These are phyloP conservation scores for Mesorhabditis spiculigera DNA, from an alignment of 2,888 invertebrate genomes.

Conservation along the genomic window DNA sequence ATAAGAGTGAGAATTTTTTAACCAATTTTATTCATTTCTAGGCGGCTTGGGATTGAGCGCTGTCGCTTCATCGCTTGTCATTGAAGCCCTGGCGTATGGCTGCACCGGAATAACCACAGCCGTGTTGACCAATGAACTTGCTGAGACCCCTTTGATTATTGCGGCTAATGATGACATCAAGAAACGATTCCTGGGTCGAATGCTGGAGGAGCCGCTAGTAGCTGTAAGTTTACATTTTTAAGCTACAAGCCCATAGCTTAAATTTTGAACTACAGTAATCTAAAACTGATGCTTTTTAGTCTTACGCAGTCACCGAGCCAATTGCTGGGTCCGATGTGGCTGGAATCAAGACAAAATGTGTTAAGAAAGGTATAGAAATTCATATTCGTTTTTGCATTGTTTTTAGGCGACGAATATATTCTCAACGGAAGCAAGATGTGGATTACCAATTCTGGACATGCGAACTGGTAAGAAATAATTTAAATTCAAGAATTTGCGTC, in stretches of 20 bases:
- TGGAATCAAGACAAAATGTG: slow-evolving; percentile 83
- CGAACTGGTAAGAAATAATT: slow-evolving; percentile 70
- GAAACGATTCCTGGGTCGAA: slow-evolving; percentile 86
- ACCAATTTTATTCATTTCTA: slow-evolving; percentile 12
- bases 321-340: slow-evolving; percentile 93
- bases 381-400: slow-evolving; percentile 53
- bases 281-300: slow-evolving; percentile 22
- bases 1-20: not conserved
- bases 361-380: slow-evolving; percentile 58
- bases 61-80: slow-evolving; percentile 66
- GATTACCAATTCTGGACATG: slow-evolving; percentile 96
- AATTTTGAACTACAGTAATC: slow-evolving; percentile 5
- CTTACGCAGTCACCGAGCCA: slow-evolving; percentile 93
- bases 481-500: not conserved
- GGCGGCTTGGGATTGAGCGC: slow-evolving; percentile 53
- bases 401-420: slow-evolving; percentile 74
- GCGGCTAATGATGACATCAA: slow-evolving; percentile 83
- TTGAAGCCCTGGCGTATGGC: slow-evolving; percentile 85
- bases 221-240: slow-evolving; percentile 65
- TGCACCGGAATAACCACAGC: slow-evolving; percentile 89
- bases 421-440: slow-evolving; percentile 97
- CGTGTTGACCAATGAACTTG: slow-evolving; percentile 73
- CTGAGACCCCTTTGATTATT: slow-evolving; percentile 82
- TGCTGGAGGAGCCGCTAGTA: slow-evolving; percentile 83
- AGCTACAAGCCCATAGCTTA: not conserved